Evolutionary conservation across 2,888 invertebrate species (phyloP), one percentile per base, ranked within the genome.

Genomic region (Trissonchulus sp.): DNA sequence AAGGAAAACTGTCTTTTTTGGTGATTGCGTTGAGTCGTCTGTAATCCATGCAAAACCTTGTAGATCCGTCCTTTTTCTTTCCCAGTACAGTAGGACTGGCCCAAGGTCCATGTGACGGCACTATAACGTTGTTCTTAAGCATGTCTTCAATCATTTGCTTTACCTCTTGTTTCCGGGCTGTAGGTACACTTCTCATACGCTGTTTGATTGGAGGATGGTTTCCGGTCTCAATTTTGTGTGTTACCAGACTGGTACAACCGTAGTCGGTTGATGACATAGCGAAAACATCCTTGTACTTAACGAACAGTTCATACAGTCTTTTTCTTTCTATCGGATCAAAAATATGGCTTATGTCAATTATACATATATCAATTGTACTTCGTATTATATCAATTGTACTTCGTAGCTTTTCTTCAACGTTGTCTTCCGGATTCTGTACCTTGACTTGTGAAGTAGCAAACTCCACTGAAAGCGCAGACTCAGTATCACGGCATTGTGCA

Each of bases 31-130:
- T 81, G 1, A 81, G 38, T 3, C 74, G n/a, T 30, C 80, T 34
- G 71, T 78, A 81, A 73, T 80, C 79, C 15, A 79, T 74, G 65
- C 80, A 81, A 15, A 78, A 79, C 72, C 76, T 77, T 68, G 31
- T 77, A n/a, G 73, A 71, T 31, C 77, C 79, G 74, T 80, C 78
- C 74, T 82, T 82, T 78, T 84, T 85, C 33, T 78, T 78, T 0
- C 83, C 83, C 1, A 85, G 72, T 3, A 84, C 81, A 2, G 83
- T 78, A 0, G 83, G 84, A 0, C 81, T 78, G 8, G 81, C 78
- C 82, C 82, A 85, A 0, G 84, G 83, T 37, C 80, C 80, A 2
- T 75, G 75, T 1, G 82, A 82, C 1, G 78, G 81, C 31, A 76
- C 76, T 33, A 77, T 77, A 28, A 78, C 69, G 2, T 38, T 48